These are phyloP conservation scores for Picus viridis DNA, from an alignment of 2,797 vertebrate genomes.

Conservation along the genomic window DNA sequence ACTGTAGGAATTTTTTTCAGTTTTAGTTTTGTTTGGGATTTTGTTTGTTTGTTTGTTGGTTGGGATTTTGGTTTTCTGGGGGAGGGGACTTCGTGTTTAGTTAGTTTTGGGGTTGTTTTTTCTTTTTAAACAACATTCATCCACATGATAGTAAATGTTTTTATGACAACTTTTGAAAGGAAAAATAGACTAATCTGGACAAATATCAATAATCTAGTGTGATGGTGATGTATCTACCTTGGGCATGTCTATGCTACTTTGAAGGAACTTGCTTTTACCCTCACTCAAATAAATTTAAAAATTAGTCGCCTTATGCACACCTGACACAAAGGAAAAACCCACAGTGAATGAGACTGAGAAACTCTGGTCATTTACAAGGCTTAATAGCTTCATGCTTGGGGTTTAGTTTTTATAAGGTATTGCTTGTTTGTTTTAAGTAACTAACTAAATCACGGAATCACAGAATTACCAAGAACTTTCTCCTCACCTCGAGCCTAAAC, in stretches of 20 bases:
- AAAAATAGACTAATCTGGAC: background rate
- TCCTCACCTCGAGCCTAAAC: no score
- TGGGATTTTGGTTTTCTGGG: no score
- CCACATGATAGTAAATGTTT: background rate
- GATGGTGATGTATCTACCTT: background rate
- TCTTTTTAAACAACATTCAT: background rate
- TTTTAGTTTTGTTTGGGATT: background rate
- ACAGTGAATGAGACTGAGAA: background rate
- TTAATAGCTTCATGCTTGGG: background rate
- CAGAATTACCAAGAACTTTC: no score
- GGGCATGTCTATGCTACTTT: background rate
- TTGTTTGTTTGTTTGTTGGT: background rate
- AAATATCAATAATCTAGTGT: background rate
- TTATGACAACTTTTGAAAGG: background rate
- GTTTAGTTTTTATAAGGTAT: background rate
- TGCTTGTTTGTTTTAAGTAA: background rate
- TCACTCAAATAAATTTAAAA: background rate
- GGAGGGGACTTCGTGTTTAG: no score
- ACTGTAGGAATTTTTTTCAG: no score
- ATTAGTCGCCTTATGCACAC: background rate
- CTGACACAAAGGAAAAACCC: background rate
- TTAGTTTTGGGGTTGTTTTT: background rate
- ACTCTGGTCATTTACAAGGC: background rate
- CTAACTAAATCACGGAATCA: background rate
- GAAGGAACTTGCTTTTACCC: background rate